phyloP scores from a whole-genome alignment of 2,888 invertebrate genomes.

The Zaprionus bogoriensis region DNA sequence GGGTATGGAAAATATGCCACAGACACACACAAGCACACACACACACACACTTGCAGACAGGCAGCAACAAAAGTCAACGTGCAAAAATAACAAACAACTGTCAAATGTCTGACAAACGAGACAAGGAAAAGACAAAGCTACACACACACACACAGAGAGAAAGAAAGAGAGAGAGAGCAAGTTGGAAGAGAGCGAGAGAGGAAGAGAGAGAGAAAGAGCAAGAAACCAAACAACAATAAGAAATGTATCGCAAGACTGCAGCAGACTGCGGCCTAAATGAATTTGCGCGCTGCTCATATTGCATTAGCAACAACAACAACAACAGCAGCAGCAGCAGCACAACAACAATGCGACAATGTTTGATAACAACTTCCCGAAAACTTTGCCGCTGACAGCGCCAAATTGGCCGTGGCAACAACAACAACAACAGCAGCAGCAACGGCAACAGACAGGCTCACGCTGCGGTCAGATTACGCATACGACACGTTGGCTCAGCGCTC shows the following conservation, averaged over 20 bases:
- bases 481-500: slow-evolving; percentile 39
- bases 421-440: slow-evolving; percentile 24
- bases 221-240: not conserved
- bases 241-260: not conserved
- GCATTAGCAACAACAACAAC: slow-evolving; percentile 23
- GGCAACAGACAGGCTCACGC: slow-evolving; percentile 30
- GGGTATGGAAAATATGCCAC: slow-evolving; percentile 24
- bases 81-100: slow-evolving; percentile 79
- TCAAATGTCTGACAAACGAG: slow-evolving; percentile 80
- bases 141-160: slow-evolving; percentile 38
- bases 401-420: slow-evolving; percentile 41
- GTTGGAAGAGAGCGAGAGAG: not conserved
- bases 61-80: slow-evolving; percentile 68
- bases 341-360: slow-evolving; percentile 38
- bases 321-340: slow-evolving; percentile 3
- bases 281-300: slow-evolving; percentile 47
- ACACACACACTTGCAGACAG: slow-evolving; percentile 26
- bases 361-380: slow-evolving; percentile 73
- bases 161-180: slow-evolving; percentile 9
- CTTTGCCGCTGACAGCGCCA: slow-evolving; percentile 25
- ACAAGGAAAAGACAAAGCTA: slow-evolving; percentile 76
- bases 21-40: slow-evolving; percentile 11
- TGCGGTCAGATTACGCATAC: slow-evolving; percentile 58
- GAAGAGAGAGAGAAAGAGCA: slow-evolving; percentile 25
- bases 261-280: slow-evolving; percentile 47